Conservation (phyloP, 2,797 vertebrate species). For the Thalassophryne amazonica region DNA sequence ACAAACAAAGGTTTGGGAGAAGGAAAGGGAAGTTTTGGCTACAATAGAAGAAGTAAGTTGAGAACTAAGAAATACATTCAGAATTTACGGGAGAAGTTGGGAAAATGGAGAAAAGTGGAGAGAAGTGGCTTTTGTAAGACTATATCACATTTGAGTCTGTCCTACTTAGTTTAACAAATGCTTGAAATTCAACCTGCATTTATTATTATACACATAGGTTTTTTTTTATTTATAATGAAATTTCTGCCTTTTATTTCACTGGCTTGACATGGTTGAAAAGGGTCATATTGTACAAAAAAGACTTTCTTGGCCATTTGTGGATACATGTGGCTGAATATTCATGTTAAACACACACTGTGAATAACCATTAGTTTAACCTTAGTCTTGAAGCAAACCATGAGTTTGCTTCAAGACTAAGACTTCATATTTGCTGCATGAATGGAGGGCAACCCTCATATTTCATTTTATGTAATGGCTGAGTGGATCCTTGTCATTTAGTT, state of each 20-base stretch:
- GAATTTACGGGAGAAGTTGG: neutral
- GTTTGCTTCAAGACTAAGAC: no score
- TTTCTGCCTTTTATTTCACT: neutral
- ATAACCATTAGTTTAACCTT: no score
- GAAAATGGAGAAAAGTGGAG: neutral
- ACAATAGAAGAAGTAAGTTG: neutral
- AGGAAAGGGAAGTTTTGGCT: conserved; percentile 7
- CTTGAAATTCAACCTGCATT: neutral
- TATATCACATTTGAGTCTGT: neutral
- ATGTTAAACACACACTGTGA: no score
- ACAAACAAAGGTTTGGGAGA: conserved; percentile 14
- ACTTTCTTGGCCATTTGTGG: no score
- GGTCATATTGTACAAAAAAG: no score
- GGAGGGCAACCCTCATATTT: no score
- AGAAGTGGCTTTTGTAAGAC: neutral
- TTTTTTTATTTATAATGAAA: neutral
- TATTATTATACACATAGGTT: neutral
- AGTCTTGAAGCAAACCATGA: no score
- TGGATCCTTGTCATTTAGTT: no score
- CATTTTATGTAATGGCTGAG: no score
- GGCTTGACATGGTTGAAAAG: neutral
- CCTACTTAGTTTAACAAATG: neutral
- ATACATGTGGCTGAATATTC: no score
- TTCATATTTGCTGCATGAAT: no score
- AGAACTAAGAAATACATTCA: neutral